A percentile compares a stretch with the other conserved stretches of the same genome.
Conservation (phyloP, 2,888 invertebrate genomes). For the Epinotia ramella region DNA sequence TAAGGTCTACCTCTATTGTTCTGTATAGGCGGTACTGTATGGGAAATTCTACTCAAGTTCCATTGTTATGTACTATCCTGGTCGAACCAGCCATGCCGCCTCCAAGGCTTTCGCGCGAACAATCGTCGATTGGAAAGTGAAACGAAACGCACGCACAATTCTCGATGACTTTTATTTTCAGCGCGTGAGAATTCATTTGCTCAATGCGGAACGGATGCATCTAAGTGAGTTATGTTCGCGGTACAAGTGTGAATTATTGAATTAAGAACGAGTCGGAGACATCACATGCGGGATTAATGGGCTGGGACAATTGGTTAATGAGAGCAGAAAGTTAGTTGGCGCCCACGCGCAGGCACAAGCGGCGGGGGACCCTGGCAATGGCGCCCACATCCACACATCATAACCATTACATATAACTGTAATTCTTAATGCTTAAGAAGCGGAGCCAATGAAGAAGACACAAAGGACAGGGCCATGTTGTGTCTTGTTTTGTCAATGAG, state of each 20-base stretch:
- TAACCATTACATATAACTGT: background rate
- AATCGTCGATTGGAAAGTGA: slow-evolving; percentile 40
- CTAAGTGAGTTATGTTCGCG: slow-evolving; percentile 38
- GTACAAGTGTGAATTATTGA: slow-evolving; percentile 41
- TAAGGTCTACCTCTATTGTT: background rate
- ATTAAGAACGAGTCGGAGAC: slow-evolving; percentile 41
- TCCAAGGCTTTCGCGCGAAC: slow-evolving; percentile 11
- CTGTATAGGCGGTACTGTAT: slow-evolving; percentile 11
- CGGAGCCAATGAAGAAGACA: background rate
- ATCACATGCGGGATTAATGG: slow-evolving; percentile 41
- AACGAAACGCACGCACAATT: slow-evolving; percentile 44
- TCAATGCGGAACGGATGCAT: slow-evolving; percentile 25
- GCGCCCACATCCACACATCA: slow-evolving; percentile 29
- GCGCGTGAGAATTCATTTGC: slow-evolving; percentile 35
- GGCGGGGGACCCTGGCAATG: slow-evolving; percentile 14
- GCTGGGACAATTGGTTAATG: slow-evolving; percentile 44
- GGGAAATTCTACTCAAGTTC: slow-evolving; percentile 12
- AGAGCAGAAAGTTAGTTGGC: slow-evolving; percentile 44
- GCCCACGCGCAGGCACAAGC: slow-evolving; percentile 27
- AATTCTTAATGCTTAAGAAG: background rate
- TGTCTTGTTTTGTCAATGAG: no score
- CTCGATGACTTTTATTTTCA: slow-evolving; percentile 24
- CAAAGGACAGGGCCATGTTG: background rate
- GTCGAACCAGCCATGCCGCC: background rate
- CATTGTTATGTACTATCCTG: slow-evolving; percentile 23